These are phyloP conservation scores for Lynx canadensis DNA, from an alignment of 2,113 vertebrate species.

Conservation along the genomic window DNA sequence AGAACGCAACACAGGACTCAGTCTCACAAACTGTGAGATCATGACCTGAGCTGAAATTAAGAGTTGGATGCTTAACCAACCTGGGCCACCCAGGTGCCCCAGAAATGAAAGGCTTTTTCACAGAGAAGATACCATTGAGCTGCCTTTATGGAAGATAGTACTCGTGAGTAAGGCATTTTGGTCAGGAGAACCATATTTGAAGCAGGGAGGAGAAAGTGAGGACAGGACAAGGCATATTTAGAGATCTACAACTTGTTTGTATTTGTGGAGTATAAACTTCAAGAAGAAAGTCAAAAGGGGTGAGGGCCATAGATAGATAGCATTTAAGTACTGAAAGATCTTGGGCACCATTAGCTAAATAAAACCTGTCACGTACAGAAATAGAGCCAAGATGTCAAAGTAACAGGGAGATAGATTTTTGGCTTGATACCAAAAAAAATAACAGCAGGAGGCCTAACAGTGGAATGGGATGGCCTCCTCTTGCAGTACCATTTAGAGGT, in stretches of 20 bases:
- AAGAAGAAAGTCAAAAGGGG: neutral
- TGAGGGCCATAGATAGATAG: neutral
- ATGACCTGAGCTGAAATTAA: too few species aligned
- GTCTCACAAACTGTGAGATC: too few species aligned
- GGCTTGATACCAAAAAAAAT: neutral
- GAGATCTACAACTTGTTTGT: neutral
- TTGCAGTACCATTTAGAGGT: neutral
- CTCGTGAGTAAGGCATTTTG: neutral
- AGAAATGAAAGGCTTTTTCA: neutral
- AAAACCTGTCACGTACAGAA: neutral
- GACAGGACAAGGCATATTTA: neutral
- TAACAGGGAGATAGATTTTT: neutral
- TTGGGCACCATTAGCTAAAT: neutral
- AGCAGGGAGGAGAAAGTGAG: neutral
- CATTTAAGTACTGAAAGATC: neutral
- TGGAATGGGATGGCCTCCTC: neutral
- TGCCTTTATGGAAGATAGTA: neutral
- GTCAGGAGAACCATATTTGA: neutral
- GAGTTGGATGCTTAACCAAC: too few species aligned
- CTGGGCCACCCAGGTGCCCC: too few species aligned
- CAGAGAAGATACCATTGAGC: neutral
- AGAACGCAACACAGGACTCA: too few species aligned
- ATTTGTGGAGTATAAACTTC: neutral
- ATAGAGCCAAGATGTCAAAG: neutral
- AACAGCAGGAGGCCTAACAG: neutral